These are phyloP conservation scores for Enhydra lutris DNA, from an alignment of 2,113 vertebrate genomes.

Conservation along the genomic window DNA sequence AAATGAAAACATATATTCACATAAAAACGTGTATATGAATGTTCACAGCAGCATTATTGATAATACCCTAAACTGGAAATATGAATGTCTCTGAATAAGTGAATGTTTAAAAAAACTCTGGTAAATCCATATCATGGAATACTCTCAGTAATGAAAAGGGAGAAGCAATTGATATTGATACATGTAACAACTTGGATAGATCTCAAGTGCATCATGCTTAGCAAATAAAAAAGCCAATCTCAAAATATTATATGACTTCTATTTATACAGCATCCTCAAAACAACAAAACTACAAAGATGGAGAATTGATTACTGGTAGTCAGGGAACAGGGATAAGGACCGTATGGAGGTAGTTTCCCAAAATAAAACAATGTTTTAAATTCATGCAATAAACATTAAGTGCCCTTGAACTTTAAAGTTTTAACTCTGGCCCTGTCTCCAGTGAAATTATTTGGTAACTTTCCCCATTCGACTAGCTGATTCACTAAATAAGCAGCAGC, in stretches of 20 bases:
- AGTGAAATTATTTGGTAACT: not conserved
- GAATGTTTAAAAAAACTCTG: not conserved
- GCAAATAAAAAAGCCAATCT: not conserved
- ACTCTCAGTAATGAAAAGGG: not conserved
- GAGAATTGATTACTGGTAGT: not conserved
- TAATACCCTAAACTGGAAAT: not conserved
- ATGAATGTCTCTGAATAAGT: not conserved
- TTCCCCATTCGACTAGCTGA: not conserved
- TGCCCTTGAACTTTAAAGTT: not conserved
- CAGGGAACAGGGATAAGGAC: not conserved
- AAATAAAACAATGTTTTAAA: conserved; percentile 11
- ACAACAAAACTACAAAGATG: not conserved
- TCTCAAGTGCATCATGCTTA: not conserved
- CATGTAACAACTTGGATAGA: not conserved
- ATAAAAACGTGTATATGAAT: not conserved
- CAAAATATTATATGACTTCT: not conserved
- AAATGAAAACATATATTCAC: not conserved
- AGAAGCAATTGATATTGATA: not conserved
- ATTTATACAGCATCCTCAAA: not conserved
- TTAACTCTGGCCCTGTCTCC: not conserved
- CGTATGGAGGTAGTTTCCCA: not conserved
- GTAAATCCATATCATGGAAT: not conserved
- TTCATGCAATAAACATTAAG: not conserved
- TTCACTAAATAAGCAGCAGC: not conserved
- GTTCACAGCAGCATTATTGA: not conserved